phyloP scores from a whole-genome alignment of 2,113 vertebrate species.

The Argyrosomus japonicus region DNA sequence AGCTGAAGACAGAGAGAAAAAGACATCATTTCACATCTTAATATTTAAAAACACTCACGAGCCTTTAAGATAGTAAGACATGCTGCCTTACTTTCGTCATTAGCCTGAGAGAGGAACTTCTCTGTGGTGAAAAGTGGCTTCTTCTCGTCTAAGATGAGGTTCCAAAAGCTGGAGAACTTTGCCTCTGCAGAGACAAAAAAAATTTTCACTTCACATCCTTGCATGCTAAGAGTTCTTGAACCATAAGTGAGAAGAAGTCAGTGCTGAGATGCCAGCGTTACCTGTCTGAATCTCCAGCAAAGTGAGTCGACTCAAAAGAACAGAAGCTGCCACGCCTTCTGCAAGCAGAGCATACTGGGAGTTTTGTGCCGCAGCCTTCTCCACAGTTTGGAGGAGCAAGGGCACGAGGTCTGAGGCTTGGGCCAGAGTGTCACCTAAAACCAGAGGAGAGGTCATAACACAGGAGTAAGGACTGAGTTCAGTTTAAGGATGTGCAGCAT shows the following conservation, averaged over 20 bases:
- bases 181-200: constrained; percentile 83
- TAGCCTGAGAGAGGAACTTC: constrained; percentile 93
- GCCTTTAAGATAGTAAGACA: neutral
- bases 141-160: constrained; percentile 94
- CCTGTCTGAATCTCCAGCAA: constrained; percentile 89
- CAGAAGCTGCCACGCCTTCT: constrained; percentile 91
- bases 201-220: neutral
- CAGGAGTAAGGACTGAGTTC: neutral
- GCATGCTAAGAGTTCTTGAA: neutral
- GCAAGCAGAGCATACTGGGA: constrained; percentile 91
- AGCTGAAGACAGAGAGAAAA: constrained; percentile 57
- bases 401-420: constrained; percentile 90
- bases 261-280: constrained; percentile 70
- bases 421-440: constrained; percentile 89
- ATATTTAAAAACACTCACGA: neutral
- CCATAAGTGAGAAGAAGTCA: neutral
- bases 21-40: neutral
- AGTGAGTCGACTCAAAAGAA: constrained; percentile 91
- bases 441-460: neutral
- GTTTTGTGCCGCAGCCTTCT: constrained; percentile 92
- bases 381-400: constrained; percentile 90
- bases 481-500: neutral
- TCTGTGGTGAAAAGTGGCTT: constrained; percentile 95
- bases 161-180: constrained; percentile 92
- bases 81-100: constrained; percentile 90